These are phyloP conservation scores for Hydrocynus forskahlii DNA, from an alignment of 2,797 vertebrate genomes.

Conservation along the genomic window DNA sequence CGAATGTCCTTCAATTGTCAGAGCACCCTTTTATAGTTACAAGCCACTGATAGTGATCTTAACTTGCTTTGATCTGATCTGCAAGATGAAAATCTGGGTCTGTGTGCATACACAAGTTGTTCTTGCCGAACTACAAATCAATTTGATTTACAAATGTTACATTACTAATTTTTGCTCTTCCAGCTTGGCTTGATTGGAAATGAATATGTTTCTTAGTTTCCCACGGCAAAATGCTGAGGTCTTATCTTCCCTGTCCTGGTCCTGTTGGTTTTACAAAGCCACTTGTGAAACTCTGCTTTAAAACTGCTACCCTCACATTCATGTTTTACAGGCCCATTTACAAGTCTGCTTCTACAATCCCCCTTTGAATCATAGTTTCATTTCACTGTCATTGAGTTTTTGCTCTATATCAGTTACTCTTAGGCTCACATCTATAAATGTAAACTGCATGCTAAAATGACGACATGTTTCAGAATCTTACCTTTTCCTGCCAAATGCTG, in stretches of 20 bases:
- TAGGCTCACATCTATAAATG: no score
- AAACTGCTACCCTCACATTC: background rate
- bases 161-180: background rate
- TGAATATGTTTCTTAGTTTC: background rate
- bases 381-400: no score
- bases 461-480: no score
- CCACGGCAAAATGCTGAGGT: background rate
- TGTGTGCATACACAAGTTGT: background rate
- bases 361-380: background rate
- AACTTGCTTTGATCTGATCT: constrained; percentile 23
- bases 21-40: constrained; percentile 33
- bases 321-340: background rate
- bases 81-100: constrained; percentile 26
- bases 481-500: no score
- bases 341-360: background rate
- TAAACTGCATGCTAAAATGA: no score
- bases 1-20: constrained; percentile 29
- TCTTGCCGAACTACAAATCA: background rate
- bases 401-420: no score
- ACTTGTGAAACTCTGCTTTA: background rate
- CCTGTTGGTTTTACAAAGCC: background rate
- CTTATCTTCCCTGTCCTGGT: constrained; percentile 1
- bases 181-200: background rate
- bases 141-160: background rate
- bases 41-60: constrained; percentile 35